A percentile compares a stretch with the other conserved stretches of the same genome.
Evolutionary conservation across 2,113 vertebrate species (phyloP).

Genomic region (Oenanthe melanoleuca): DNA sequence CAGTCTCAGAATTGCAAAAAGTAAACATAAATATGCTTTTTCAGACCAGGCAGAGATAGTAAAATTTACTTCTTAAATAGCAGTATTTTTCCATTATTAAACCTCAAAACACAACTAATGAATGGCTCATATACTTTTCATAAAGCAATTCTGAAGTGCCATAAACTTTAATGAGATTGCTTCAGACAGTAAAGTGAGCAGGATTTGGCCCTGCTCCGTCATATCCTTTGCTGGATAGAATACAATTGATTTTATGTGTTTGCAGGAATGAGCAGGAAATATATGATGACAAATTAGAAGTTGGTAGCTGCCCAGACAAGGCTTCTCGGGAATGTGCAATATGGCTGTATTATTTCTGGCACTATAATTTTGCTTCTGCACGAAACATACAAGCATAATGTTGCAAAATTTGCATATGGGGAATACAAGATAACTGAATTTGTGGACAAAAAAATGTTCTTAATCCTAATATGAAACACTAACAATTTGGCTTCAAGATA

Average conservation of each 20-base stretch:
- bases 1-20: neutral
- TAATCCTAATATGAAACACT: constrained; percentile 37
- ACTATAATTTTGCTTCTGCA: neutral
- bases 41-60: neutral
- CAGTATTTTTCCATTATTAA: neutral
- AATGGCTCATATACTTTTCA: neutral
- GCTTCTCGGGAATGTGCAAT: neutral
- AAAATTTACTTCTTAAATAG: neutral
- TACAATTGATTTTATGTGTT: neutral
- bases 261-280: neutral
- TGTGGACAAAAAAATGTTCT: neutral
- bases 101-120: neutral
- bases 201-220: neutral
- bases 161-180: neutral
- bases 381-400: neutral
- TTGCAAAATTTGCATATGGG: constrained; percentile 50
- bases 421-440: constrained; percentile 35
- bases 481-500: constrained; percentile 46
- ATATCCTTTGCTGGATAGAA: neutral
- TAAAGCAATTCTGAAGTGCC: neutral
- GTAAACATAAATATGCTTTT: neutral
- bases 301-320: neutral
- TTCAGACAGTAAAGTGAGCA: neutral
- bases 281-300: neutral
- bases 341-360: neutral